Evolutionary conservation across 2,113 vertebrate species (phyloP).

Genomic region (Oncorhynchus mykiss): DNA sequence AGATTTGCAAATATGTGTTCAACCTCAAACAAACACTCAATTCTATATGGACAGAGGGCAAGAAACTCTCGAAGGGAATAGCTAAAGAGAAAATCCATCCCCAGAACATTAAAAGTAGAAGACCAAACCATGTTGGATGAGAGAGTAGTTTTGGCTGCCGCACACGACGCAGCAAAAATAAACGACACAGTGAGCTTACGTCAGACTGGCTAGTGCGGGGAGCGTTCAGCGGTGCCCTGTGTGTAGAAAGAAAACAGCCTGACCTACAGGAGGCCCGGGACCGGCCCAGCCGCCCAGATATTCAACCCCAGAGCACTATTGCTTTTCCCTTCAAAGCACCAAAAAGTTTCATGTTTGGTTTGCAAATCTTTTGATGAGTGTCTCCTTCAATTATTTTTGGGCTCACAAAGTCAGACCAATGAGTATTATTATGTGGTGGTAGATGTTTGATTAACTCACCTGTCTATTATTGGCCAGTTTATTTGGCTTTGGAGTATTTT

Average conservation of each 20-base stretch:
- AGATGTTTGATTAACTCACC: constrained; percentile 28
- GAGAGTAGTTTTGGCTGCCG: constrained; percentile 50
- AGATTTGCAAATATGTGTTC: constrained; percentile 34
- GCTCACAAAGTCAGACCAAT: constrained; percentile 24
- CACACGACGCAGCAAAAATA: constrained; percentile 74
- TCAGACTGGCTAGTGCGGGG: constrained; percentile 48
- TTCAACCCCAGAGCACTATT: constrained; percentile 53
- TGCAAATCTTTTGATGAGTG: constrained; percentile 57
- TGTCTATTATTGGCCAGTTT: constrained; percentile 13
- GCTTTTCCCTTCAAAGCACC: constrained; percentile 64
- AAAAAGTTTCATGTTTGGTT: constrained; percentile 57
- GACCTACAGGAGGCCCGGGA: constrained; percentile 54
- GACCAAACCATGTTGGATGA: constrained; percentile 40
- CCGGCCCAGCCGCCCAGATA: constrained; percentile 45
- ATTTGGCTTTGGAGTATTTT: constrained; percentile 3
- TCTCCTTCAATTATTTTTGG: neutral
- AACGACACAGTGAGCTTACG: constrained; percentile 63
- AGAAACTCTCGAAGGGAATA: constrained; percentile 13
- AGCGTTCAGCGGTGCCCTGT: constrained; percentile 42
- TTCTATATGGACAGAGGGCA: constrained; percentile 6
- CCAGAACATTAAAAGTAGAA: constrained; percentile 13
- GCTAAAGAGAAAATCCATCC: constrained; percentile 25
- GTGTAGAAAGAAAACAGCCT: constrained; percentile 75
- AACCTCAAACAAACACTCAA: constrained; percentile 49
- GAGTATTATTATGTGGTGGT: constrained; percentile 9